Evolutionary conservation across 2,888 invertebrate species (phyloP), one percentile per base, ranked within the genome.

Genomic region (Drosophila paramelanica): DNA sequence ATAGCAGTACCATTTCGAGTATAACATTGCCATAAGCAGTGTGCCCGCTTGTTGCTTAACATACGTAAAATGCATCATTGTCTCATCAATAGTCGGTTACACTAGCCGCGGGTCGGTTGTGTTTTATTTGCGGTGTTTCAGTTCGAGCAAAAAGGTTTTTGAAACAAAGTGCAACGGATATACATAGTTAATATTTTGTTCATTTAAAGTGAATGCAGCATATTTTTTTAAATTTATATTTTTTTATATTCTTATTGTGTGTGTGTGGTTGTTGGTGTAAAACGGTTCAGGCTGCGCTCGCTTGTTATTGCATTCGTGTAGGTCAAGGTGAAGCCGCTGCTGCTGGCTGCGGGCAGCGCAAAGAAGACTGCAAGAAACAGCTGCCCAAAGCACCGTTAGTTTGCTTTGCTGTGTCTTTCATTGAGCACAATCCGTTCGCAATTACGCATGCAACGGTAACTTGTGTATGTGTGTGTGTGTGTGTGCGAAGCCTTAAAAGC

Each of bases 291-390:
- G 5, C 45, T 45, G 47, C 23, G 55, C 58, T 49, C 47, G 43
- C 45, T 53, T 68, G 47, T 60, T 58, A 20, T 64, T 65, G 69
- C 67, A 51, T 50, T 81, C 62, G 88, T 85, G 79, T 83, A 88
- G 88, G 85, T 83, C 82, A 82, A 82, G 82, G 88, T 81, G 72
- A 86, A 66, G 78, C 75, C 51, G 65, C 53, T 60, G 60, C 43
- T 50, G 59, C 56, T 39, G 64, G 43, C 49, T 23, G 55, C 36
- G 36, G 27, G 46, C 57, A 52, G 51, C 27, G 46, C 31, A 47
- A 27, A 25, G 17, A 43, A 65, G 43, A 57, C 3, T 36, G 53
- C 23, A 60, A 56, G 41, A 61, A 77, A 69, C 69, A 77, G 66
- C 66, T 69, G 73, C 74, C 65, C 39, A 59, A 50, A 60, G 58